Base-by-base conservation (phyloP, 2,797 vertebrate genomes). In the Bradypodion pumilum region DNA sequence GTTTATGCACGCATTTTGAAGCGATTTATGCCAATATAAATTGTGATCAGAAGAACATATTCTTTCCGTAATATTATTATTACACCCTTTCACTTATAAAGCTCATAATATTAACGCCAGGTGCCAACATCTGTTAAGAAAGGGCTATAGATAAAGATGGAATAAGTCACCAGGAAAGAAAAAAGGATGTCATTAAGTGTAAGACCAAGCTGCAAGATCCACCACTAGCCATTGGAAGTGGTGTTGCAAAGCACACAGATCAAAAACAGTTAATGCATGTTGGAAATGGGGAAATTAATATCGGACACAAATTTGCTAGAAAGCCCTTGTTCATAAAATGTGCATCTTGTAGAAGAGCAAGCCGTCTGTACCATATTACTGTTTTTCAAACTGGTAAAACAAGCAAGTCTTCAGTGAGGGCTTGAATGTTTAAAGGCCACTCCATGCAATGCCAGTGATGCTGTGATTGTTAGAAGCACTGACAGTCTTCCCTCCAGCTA, bases 401-500 rank as follows among this genome's bases (percentile, higher is more conserved):
- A 80, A 86, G 78, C 84, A 79, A 0, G 77, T 78, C 81, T 92
- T 90, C 90, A 86, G 87, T 87, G 42, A 59, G 46, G 21, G 42
- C 88, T 89, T 88, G 88, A 88, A 91, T 91, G 88, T 90, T 92
- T 89, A 87, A 90, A 91, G 89, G 87, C 88, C 88, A 79, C 75
- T 73, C 79, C 0, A 0, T 90, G 82, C 72, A 85, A 76, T 2
- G 0, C 87, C 59, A 72, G 75, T 86, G 59, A 85, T 84, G 81
- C 91, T 90, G 87, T 94, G 94, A 95, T 93, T 86, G 91, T 93
- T 92, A 94, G 89, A 91, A 80, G 66, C 88, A 87, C 86, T 94
- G 92, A 93, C 92, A 93, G 90, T 82, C 90, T 91, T 88, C 91
- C 94, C 92, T 94, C 91, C 86, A 91, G 93, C 94, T 89, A 82